phyloP scores from a whole-genome alignment of 2,797 vertebrate species.

The Otolemur crassicaudatus region DNA sequence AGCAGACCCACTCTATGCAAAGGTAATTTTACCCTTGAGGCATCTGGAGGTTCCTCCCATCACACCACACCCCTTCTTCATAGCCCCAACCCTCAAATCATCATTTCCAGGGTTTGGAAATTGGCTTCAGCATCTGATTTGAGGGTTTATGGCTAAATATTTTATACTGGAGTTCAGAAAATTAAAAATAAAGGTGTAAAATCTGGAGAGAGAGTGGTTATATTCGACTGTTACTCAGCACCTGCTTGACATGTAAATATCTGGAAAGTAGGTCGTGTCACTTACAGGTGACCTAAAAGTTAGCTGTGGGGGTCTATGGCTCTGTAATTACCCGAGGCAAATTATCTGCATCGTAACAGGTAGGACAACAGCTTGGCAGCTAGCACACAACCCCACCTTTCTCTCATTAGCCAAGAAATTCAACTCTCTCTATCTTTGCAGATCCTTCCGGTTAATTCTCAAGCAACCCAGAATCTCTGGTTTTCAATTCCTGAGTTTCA shows the following conservation, averaged over 20 bases:
- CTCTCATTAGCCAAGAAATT: background rate
- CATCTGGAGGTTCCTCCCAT: background rate
- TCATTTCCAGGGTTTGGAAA: background rate
- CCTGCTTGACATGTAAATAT: background rate
- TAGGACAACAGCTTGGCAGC: too few relatives aligned
- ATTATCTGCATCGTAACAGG: background rate
- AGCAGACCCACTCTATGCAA: accelerated
- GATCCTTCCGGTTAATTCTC: background rate
- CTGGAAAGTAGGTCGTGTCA: background rate
- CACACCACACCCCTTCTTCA: background rate
- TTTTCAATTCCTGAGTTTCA: background rate
- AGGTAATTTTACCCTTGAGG: background rate
- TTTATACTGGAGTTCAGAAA: background rate
- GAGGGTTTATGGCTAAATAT: background rate
- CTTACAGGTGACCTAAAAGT: background rate
- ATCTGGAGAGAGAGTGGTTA: background rate
- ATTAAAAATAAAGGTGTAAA: background rate
- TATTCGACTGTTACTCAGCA: background rate
- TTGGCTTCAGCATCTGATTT: background rate
- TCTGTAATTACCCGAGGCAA: too few relatives aligned
- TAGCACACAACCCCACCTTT: background rate
- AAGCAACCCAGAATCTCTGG: too few relatives aligned
- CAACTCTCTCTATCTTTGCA: background rate
- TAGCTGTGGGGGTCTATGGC: background rate
- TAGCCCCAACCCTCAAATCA: background rate